phyloP scores from a whole-genome alignment of 2,888 invertebrate genomes.

The Eupsilia transversa region DNA sequence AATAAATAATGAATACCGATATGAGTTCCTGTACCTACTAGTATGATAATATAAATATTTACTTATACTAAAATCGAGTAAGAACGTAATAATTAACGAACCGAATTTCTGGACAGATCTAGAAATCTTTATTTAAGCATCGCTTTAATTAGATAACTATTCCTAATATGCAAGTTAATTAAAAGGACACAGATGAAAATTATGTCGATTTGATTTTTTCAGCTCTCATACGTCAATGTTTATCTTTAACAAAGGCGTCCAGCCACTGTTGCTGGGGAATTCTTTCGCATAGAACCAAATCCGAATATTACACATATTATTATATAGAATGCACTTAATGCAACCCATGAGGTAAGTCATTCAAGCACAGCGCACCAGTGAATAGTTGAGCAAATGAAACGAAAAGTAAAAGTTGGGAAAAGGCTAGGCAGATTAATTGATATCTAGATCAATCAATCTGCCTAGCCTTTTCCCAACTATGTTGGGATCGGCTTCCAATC shows the following conservation, averaged over 20 bases:
- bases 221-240: too few relatives aligned
- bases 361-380: not conserved
- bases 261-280: not conserved
- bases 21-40: not conserved
- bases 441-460: too few relatives aligned
- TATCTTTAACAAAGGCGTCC: not conserved
- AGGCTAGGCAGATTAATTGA: too few relatives aligned
- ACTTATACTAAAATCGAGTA: not conserved
- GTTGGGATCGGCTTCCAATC: too few relatives aligned
- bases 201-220: not conserved
- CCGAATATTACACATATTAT: not conserved
- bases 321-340: not conserved
- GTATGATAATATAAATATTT: conserved; percentile 14
- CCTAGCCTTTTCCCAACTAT: too few relatives aligned
- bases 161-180: not conserved
- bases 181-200: not conserved
- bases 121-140: conserved; percentile 4
- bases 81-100: not conserved
- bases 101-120: conserved; percentile 24
- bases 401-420: too few relatives aligned
- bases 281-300: not conserved
- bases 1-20: conserved; percentile 7
- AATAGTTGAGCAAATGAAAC: not conserved
- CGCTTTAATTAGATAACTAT: not conserved
- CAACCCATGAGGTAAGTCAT: not conserved